Evolutionary conservation across 2,113 vertebrate species (phyloP), one percentile per base, ranked within the genome.

Genomic region (Misgurnus mizolepis): DNA sequence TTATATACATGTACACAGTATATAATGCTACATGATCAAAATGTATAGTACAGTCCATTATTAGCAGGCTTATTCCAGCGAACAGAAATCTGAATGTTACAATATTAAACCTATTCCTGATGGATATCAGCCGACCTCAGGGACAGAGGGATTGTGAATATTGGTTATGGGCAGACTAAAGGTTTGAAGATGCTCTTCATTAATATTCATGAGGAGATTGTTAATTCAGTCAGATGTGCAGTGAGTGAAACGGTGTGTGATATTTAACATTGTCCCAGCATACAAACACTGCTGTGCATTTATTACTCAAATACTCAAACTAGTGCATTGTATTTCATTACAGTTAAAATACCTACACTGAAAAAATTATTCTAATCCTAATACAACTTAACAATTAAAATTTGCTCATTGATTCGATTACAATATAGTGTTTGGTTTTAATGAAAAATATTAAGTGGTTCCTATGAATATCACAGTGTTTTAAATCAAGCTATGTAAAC

Each of bases 131-230:
- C 67, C n/a, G 43, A 41, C n/a, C 4, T 15, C 66, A 67, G 39
- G 17, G 14, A 67, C 41, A 18, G 17, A 12, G n/a, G 41, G n/a
- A 47, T 27, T 55, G 68, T 50, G 22, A 22, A 39, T 45, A 8
- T 15, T 60, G 71, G 55, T 58, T 53, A 41, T 58, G 69, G 69
- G 9, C 53, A 17, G 34, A 14, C 55, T n/a, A 55, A 45, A 15
- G n/a, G 17, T 60, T 60, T 60, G 55, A 17, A 60, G 34, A 72
- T 41, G 34, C 53, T 18, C 50, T 18, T 34, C 75, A 74, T 88
- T 60, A 82, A 88, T 62, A 85, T 86, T 86, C 76, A 84, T 82
- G 66, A 81, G 62, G 60, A 67, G 45, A 18, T 61, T 15, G 43
- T 83, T 85, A 78, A 85, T 71, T 76, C 76, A 80, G 82, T 77